Percentiles rank a stretch among this genome's conserved stretches.
Conservation (phyloP, 2,113 vertebrate species). For the Notiomystis cincta region DNA sequence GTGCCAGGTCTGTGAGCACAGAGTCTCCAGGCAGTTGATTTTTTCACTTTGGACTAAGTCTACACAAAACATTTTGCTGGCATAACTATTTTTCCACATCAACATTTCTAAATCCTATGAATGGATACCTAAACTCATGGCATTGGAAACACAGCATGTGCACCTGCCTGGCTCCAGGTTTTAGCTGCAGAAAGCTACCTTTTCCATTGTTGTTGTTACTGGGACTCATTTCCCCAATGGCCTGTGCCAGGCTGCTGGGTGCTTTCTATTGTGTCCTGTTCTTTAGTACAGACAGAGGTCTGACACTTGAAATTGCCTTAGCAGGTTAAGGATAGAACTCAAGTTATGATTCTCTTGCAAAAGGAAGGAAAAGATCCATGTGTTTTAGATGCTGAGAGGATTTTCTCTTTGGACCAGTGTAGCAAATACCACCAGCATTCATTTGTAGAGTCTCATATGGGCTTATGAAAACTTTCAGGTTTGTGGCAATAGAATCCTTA, state of each 20-base stretch:
- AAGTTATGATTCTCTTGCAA: neutral
- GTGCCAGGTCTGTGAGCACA: neutral
- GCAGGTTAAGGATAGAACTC: constrained; percentile 7
- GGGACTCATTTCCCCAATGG: neutral
- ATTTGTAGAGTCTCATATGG: neutral
- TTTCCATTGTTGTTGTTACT: neutral
- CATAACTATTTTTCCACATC: neutral
- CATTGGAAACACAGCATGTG: neutral
- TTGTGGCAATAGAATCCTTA: neutral
- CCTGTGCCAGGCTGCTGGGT: neutral
- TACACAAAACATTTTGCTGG: neutral
- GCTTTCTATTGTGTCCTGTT: neutral
- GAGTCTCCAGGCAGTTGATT: neutral
- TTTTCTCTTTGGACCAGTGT: neutral
- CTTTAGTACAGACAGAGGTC: neutral
- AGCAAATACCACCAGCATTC: neutral
- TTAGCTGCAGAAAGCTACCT: neutral
- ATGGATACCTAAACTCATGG: neutral
- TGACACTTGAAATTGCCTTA: constrained; percentile 46
- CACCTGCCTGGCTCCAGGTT: neutral
- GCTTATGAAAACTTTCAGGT: neutral
- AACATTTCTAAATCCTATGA: neutral
- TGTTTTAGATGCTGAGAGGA: neutral
- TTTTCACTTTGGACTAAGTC: neutral
- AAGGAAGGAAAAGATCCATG: rapidly evolving